Evolutionary conservation across 2,888 invertebrate species (phyloP), one percentile per base, ranked within the genome.

Genomic region (Leptopilina myrica): DNA sequence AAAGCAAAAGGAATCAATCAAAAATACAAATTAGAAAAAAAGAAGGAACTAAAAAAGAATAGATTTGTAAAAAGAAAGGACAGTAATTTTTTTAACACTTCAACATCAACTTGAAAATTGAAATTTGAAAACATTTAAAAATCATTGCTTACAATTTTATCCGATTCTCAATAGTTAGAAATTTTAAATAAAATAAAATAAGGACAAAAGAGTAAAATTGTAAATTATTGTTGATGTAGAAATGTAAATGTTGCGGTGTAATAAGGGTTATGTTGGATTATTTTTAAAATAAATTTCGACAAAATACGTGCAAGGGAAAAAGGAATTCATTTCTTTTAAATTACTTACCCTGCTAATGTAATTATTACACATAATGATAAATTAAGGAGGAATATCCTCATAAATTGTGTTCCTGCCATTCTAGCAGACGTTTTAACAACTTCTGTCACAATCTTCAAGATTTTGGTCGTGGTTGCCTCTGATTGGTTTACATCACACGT

Each of bases 401-500:
- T 84, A 85, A 89, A 86, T 79, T 85, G 86, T 82, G 87, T 81
- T 73, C 87, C 88, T 90, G 90, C 90, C 91, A 91, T 91, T 82
- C 86, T 90, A 89, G 90, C 90, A 90, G 90, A 90, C 88, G 90
- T 90, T 89, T 85, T 81, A 83, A 81, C 80, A 80, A 76, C 75
- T 78, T 67, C 64, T 66, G 75, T 64, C 76, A 84, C 33, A 77
- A 43, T 76, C 75, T 69, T 76, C 76, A 49, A 76, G 77, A 79
- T 83, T 86, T 85, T 73, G 87, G 86, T 90, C 91, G 91, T 91
- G 91, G 89, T 86, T 80, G 83, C 64, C 80, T 76, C 79, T 86
- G 86, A 91, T 91, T 91, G 91, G 91, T 83, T 79, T 9, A 33
- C 53, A 40, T 73, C 56, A 53, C 56, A 56, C 73, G 73, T 56